phyloP scores from a whole-genome alignment of 2,113 vertebrate genomes.

The Anarrhichthys ocellatus region DNA sequence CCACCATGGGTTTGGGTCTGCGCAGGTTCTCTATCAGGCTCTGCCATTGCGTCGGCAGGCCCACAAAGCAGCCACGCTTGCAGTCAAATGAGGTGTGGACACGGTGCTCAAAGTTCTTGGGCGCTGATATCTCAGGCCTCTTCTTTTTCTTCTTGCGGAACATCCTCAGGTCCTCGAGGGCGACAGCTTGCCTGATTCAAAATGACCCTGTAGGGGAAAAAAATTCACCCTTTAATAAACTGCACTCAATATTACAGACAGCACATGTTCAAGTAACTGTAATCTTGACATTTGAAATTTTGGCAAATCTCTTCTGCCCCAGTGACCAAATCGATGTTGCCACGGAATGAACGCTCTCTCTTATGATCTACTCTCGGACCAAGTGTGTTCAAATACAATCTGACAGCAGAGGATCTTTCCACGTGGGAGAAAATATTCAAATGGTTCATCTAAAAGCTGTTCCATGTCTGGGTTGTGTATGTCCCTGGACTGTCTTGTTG shows the following conservation, averaged over 20 bases:
- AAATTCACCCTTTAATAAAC: slow-evolving; percentile 27
- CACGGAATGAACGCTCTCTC: slow-evolving; percentile 8
- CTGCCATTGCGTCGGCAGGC: slow-evolving; percentile 97
- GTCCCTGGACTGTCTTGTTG: slow-evolving; percentile 42
- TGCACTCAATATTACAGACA: not conserved
- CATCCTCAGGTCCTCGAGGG: slow-evolving; percentile 83
- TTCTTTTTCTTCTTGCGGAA: slow-evolving; percentile 99
- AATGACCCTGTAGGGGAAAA: slow-evolving; percentile 52
- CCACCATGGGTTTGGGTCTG: slow-evolving; percentile 95
- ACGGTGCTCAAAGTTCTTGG: slow-evolving; percentile 97
- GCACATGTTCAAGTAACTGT: slow-evolving; percentile 14
- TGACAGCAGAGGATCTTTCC: slow-evolving; percentile 33
- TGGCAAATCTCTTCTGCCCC: slow-evolving; percentile 32
- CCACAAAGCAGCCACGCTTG: slow-evolving; percentile 94
- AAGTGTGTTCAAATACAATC: slow-evolving; percentile 39
- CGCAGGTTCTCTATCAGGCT: slow-evolving; percentile 95
- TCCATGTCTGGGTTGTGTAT: slow-evolving; percentile 25
- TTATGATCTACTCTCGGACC: slow-evolving; percentile 6
- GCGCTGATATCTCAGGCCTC: slow-evolving; percentile 96
- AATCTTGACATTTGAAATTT: slow-evolving; percentile 43
- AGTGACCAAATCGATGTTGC: not conserved
- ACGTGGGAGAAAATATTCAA: slow-evolving; percentile 24
- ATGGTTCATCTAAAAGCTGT: slow-evolving; percentile 28
- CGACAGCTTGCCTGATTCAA: slow-evolving; percentile 62
- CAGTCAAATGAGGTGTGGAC: slow-evolving; percentile 98